Evolutionary conservation across 2,888 invertebrate genomes (phyloP).

Genomic region (Tenthredo mesomela): DNA sequence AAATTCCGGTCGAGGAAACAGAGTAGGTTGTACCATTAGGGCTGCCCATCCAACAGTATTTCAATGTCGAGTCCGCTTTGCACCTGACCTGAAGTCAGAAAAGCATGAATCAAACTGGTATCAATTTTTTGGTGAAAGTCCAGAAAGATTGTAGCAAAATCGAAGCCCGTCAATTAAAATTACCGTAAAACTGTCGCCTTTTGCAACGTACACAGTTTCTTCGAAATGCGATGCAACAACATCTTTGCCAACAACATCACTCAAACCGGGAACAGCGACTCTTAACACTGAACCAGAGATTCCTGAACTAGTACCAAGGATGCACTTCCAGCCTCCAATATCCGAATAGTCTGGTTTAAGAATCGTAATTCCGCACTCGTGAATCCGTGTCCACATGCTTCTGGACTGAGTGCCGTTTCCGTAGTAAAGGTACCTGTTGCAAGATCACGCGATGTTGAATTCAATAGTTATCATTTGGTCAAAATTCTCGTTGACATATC

Average conservation of each 20-base stretch:
- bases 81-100: conserved; percentile 67
- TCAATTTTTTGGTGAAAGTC: conserved; percentile 18
- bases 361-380: conserved; percentile 69
- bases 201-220: conserved; percentile 64
- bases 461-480: background rate
- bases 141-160: background rate
- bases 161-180: conserved; percentile 26
- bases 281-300: conserved; percentile 47
- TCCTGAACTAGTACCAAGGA: conserved; percentile 55
- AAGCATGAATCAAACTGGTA: conserved; percentile 5
- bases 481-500: background rate
- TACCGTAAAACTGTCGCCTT: conserved; percentile 66
- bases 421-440: conserved; percentile 39
- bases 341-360: conserved; percentile 62
- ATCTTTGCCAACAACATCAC: conserved; percentile 1
- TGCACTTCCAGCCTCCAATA: conserved; percentile 70
- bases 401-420: conserved; percentile 62
- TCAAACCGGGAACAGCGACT: conserved; percentile 48
- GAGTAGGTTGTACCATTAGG: conserved; percentile 69
- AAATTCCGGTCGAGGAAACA: conserved; percentile 55
- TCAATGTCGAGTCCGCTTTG: conserved; percentile 60
- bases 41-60: conserved; percentile 72
- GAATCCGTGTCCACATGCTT: background rate
- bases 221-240: background rate
- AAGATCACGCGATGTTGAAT: conserved; percentile 8